Evolutionary conservation across 2,888 invertebrate genomes (phyloP), one percentile per base, ranked within the genome.

Genomic region (Caenorhabditis virilis): DNA sequence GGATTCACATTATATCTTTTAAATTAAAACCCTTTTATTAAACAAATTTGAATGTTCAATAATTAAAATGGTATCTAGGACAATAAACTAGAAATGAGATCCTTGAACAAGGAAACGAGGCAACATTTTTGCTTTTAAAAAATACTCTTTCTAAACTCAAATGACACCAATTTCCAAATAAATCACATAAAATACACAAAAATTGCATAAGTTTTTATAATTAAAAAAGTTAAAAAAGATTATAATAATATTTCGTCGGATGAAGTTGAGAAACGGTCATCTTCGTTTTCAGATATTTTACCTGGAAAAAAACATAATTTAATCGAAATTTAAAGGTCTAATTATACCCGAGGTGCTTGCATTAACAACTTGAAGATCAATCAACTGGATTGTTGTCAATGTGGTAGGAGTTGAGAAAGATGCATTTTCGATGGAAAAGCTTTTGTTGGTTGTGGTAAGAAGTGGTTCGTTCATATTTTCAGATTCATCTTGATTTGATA

Each of bases 301-400:
- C 69, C 72, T 72, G 46, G 20, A 72, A 55, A 46, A 22, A 25
- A 47, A 16, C 22, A 11, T n/a, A n/a, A n/a, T n/a, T n/a, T n/a
- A n/a, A n/a, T n/a, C n/a, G n/a, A n/a, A n/a, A n/a, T n/a, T n/a
- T n/a, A n/a, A n/a, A n/a, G n/a, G n/a, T n/a, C n/a, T n/a, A n/a
- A n/a, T 22, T 27, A 16, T 51, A 74, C 74, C 72, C 69, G 72
- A 58, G 51, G 46, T 57, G 49, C 58, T 64, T 38, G 54, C 57
- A 56, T 52, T 56, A 26, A n/a, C n/a, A n/a, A 65, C 65, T 48
- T 76, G 76, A 30, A 75, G 69, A 63, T 77, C 77, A 22, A 77
- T 73, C n/a, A 75, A 50, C 22, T 73, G 64, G 36, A 59, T 73
- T 13, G 74, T 73, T 41, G 77, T 74, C 15, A 74, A 48, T 15